These are phyloP conservation scores for Melanotaenia pygmaea DNA, from an alignment of 2,797 vertebrate genomes.

Conservation along the genomic window DNA sequence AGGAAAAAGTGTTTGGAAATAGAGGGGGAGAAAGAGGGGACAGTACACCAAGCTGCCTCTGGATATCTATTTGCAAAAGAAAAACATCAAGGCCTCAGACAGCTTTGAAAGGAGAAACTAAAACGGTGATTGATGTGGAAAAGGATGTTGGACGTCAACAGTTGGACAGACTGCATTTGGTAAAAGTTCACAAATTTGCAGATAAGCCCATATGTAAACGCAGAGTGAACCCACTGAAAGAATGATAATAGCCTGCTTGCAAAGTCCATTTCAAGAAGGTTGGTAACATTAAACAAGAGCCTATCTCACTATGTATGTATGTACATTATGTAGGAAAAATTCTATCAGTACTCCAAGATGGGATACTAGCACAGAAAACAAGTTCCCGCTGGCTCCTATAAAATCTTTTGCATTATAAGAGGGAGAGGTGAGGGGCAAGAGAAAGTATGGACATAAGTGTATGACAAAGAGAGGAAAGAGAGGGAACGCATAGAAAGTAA, in stretches of 20 bases:
- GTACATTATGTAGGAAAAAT: conserved; percentile 44
- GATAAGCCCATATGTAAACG: conserved; percentile 76
- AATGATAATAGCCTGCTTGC: conserved; percentile 67
- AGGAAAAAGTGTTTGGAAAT: conserved; percentile 73
- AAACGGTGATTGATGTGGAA: conserved; percentile 79
- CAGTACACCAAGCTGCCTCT: conserved; percentile 72
- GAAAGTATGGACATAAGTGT: conserved; percentile 15
- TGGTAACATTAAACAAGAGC: conserved; percentile 56
- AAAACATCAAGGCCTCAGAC: conserved; percentile 77
- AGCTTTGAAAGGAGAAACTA: conserved; percentile 78
- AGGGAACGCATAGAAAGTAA: conserved; percentile 24
- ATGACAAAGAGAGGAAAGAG: conserved; percentile 17
- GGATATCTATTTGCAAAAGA: conserved; percentile 73
- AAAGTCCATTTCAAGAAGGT: conserved; percentile 57
- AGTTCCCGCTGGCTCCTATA: conserved; percentile 50
- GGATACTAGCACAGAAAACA: conserved; percentile 42
- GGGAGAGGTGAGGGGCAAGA: conserved; percentile 13
- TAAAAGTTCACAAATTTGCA: conserved; percentile 79
- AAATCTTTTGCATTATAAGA: conserved; percentile 42
- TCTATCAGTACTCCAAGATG: conserved; percentile 33
- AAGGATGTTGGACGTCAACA: conserved; percentile 71
- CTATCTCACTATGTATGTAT: conserved; percentile 40
- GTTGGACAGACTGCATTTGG: conserved; percentile 73
- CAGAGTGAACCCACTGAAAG: conserved; percentile 56
- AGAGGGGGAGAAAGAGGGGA: conserved; percentile 64